Conservation (phyloP, 2,888 invertebrate genomes). For the Eugnorisma glareosa region DNA sequence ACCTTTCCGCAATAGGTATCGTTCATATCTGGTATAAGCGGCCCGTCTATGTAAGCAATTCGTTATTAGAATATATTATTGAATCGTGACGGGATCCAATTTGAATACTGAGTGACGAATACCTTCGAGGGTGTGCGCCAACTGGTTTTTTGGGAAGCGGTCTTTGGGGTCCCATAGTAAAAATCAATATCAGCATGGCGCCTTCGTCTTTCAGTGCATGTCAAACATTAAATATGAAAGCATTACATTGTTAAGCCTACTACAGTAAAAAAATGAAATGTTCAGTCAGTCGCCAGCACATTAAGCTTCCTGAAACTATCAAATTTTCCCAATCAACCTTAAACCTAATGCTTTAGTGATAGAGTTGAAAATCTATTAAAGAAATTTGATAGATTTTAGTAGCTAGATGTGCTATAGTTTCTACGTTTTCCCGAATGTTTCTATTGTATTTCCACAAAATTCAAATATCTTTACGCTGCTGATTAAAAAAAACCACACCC, state of each 20-base stretch:
- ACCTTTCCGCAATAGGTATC: slow-evolving; percentile 8
- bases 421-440: not conserved
- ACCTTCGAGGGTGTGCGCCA: slow-evolving; percentile 24
- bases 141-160: slow-evolving; percentile 31
- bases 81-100: slow-evolving; percentile 55
- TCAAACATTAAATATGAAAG: not conserved
- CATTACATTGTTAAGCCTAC: no score
- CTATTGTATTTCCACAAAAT: not conserved
- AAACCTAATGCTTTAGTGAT: no score
- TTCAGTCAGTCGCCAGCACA: no score
- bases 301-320: no score
- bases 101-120: slow-evolving; percentile 59
- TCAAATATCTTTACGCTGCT: not conserved
- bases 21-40: slow-evolving; percentile 48
- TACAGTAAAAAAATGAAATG: no score
- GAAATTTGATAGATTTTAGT: no score
- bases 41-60: slow-evolving; percentile 52
- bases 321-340: no score
- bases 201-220: not conserved
- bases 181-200: slow-evolving; percentile 1
- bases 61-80: slow-evolving; percentile 58
- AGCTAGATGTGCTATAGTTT: no score
- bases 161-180: not conserved
- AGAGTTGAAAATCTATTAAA: no score
- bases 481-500: not conserved